Evolutionary conservation across 2,113 vertebrate genomes (phyloP).

Genomic region (Misgurnus anguillicaudatus): DNA sequence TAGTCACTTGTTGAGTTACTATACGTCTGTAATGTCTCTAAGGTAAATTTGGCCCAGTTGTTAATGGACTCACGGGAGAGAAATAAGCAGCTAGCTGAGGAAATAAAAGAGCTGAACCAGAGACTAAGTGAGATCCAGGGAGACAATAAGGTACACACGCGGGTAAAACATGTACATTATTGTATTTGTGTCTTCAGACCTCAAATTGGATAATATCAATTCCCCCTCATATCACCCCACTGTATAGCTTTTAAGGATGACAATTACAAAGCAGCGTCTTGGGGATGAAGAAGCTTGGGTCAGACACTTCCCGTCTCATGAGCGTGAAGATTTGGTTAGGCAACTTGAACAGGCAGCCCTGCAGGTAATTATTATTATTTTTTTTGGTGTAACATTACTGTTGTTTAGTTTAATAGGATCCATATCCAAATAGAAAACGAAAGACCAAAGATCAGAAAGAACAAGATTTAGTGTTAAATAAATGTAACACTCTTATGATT

Average conservation of each 20-base stretch:
- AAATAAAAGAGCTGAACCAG: constrained; percentile 92
- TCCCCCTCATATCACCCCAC: background rate
- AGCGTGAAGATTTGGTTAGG: constrained; percentile 90
- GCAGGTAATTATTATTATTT: constrained; percentile 74
- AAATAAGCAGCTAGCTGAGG: constrained; percentile 85
- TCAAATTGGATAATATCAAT: background rate
- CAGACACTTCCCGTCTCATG: constrained; percentile 92
- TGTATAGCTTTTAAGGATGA: constrained; percentile 90
- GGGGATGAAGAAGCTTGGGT: constrained; percentile 91
- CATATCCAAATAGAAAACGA: background rate
- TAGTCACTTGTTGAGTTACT: too few relatives aligned
- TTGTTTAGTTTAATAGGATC: background rate
- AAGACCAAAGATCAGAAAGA: too few relatives aligned
- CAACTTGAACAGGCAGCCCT: constrained; percentile 89
- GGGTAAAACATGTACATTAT: background rate
- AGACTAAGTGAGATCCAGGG: constrained; percentile 90
- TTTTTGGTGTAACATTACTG: background rate
- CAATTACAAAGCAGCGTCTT: constrained; percentile 93
- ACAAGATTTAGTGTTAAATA: too few relatives aligned
- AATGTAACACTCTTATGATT: too few relatives aligned
- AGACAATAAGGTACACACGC: constrained; percentile 89
- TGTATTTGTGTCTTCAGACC: background rate
- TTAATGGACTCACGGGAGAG: constrained; percentile 87
- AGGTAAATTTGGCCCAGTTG: constrained; percentile 93
- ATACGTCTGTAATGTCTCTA: constrained; percentile 10